phyloP scores from a whole-genome alignment of 2,113 vertebrate genomes.

The Caracal caracal region DNA sequence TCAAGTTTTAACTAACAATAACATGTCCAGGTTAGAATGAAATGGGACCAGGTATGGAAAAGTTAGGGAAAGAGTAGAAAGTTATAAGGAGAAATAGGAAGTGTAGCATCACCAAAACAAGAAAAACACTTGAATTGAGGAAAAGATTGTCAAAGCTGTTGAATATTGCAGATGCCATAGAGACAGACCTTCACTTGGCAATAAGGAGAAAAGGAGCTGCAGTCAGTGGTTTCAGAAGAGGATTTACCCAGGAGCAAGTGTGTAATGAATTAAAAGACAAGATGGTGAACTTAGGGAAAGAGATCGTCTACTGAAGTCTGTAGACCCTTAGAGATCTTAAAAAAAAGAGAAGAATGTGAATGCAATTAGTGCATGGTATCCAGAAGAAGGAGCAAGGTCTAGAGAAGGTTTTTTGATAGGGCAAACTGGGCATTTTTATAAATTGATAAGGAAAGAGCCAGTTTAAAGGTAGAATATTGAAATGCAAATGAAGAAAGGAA shows the following conservation, averaged over 20 bases:
- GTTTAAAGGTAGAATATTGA: not conserved
- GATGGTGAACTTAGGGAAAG: not conserved
- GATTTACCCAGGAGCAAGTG: not conserved
- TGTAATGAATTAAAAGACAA: not conserved
- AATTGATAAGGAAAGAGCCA: not conserved
- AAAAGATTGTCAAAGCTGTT: not conserved
- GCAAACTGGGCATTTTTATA: not conserved
- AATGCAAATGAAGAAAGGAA: not conserved
- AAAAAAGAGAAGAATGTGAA: not conserved
- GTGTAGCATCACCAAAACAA: not conserved
- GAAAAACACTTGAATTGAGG: not conserved
- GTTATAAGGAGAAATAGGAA: not conserved
- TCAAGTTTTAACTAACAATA: constrained; percentile 6
- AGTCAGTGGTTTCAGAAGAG: not conserved
- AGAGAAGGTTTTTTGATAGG: not conserved
- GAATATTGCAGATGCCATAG: not conserved
- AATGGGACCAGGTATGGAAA: not conserved
- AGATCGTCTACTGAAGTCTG: not conserved
- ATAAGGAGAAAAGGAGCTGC: not conserved
- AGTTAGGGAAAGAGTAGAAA: not conserved
- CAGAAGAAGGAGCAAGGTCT: not conserved
- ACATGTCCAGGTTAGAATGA: not conserved
- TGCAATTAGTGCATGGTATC: not conserved
- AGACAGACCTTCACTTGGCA: not conserved
- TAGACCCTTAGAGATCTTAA: not conserved